A percentile compares a stretch with the other conserved stretches of the same genome.
Conservation (phyloP, 2,113 vertebrate genomes). For the Rhineura floridana region DNA sequence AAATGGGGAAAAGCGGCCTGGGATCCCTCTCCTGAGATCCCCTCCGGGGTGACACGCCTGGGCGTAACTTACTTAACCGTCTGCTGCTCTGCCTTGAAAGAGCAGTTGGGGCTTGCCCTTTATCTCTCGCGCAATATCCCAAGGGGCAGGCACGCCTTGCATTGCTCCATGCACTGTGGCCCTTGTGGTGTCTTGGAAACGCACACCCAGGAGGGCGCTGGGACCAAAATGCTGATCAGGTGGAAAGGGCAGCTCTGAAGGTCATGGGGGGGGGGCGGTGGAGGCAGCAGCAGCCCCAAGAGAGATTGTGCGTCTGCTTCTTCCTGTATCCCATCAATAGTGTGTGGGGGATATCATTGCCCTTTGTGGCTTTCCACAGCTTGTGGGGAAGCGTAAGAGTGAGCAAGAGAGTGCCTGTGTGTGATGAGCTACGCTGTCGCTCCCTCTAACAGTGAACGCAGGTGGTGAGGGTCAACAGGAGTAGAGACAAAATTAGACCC, state of each 20-base stretch:
- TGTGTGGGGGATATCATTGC: fast-evolving
- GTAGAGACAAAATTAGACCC: no score
- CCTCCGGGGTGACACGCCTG: conserved; percentile 72
- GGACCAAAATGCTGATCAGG: background rate
- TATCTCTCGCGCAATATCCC: conserved; percentile 70
- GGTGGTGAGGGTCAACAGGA: no score
- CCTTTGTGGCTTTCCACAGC: fast-evolving
- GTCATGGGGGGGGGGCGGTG: no score
- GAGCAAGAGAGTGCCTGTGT: no score
- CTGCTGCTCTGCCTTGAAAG: conserved; percentile 72
- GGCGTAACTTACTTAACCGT: conserved; percentile 74
- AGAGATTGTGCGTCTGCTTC: background rate
- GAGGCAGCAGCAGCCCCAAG: background rate
- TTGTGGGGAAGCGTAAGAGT: background rate
- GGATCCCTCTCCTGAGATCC: conserved; percentile 70
- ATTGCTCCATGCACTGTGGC: conserved; percentile 65
- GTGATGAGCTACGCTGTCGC: no score
- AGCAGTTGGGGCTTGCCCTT: conserved; percentile 72
- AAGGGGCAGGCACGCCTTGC: conserved; percentile 69
- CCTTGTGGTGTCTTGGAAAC: conserved; percentile 57
- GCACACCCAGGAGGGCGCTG: conserved; percentile 10
- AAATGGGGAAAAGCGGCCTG: conserved; percentile 70
- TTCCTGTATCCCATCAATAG: conserved; percentile 1
- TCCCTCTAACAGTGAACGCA: no score
- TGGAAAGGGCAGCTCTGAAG: background rate